Evolutionary conservation across 2,888 invertebrate species (phyloP).

Genomic region (Campoplex nolae): DNA sequence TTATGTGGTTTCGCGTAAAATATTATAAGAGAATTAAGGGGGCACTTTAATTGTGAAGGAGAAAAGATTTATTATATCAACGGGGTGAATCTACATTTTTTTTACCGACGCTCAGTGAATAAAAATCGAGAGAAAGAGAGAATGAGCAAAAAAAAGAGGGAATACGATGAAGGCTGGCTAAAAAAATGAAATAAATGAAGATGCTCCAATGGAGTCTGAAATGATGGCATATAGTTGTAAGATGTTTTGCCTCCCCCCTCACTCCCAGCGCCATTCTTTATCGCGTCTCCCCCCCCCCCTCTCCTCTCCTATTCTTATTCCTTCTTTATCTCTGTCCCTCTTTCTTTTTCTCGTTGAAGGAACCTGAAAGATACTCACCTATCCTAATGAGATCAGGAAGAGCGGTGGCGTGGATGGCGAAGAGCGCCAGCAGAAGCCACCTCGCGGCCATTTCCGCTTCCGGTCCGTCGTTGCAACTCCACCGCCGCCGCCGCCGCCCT

Average conservation of each 20-base stretch:
- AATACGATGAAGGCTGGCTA: neutral
- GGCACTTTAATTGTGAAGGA: neutral
- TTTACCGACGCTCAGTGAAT: neutral
- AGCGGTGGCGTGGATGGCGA: conserved; percentile 78
- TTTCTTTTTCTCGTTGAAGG: conserved; percentile 57
- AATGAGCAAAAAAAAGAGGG: neutral
- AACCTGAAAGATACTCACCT: conserved; percentile 83
- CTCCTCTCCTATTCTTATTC: neutral
- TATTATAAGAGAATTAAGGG: neutral
- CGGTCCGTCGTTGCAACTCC: conserved; percentile 71
- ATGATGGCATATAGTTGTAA: neutral
- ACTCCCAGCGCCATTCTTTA: neutral
- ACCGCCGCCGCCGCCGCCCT: conserved; percentile 60
- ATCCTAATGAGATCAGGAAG: conserved; percentile 86
- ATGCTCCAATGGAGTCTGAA: conserved; percentile 6
- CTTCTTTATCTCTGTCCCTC: neutral
- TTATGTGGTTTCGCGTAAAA: neutral
- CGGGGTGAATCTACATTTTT: neutral
- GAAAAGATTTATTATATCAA: neutral
- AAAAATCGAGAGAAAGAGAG: conserved; percentile 15
- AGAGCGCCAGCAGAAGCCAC: conserved; percentile 80
- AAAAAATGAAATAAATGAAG: conserved; percentile 15
- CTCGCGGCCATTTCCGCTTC: conserved; percentile 81
- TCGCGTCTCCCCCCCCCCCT: neutral
- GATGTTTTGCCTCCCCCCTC: neutral